These are phyloP conservation scores for Rotaria sp. DNA, from an alignment of 2,888 invertebrate species.

Conservation along the genomic window DNA sequence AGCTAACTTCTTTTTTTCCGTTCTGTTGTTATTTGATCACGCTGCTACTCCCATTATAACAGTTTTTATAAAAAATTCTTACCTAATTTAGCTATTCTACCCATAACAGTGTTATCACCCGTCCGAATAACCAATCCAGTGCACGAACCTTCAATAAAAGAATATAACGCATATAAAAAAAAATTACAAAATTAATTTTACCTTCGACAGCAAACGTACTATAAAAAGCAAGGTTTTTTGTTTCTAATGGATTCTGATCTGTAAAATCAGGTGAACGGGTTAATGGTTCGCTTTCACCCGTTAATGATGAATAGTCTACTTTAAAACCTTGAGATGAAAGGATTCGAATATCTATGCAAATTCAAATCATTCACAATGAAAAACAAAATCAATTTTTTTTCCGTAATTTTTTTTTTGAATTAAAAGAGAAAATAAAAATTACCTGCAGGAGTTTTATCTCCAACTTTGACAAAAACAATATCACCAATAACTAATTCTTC, in stretches of 20 bases:
- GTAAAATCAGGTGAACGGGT: slow-evolving; percentile 37
- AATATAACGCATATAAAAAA: background rate
- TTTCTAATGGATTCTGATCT: slow-evolving; percentile 38
- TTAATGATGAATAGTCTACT: slow-evolving; percentile 38
- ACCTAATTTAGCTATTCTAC: slow-evolving; percentile 36
- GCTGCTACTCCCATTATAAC: too few species aligned
- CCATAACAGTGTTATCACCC: slow-evolving; percentile 39
- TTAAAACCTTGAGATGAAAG: slow-evolving; percentile 48
- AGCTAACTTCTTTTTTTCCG: too few species aligned
- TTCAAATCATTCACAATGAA: too few species aligned
- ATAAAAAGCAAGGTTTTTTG: slow-evolving; percentile 40
- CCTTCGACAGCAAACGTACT: slow-evolving; percentile 40
- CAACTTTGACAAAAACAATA: slow-evolving; percentile 37
- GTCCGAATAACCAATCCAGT: slow-evolving; percentile 34
- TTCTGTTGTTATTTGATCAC: too few species aligned
- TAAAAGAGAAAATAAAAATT: background rate
- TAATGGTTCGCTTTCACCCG: slow-evolving; percentile 39
- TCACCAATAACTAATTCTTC: slow-evolving; percentile 41
- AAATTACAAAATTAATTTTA: background rate
- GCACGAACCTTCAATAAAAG: background rate
- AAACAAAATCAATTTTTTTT: too few species aligned
- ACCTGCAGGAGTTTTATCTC: slow-evolving; percentile 60
- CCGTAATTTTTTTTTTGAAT: background rate
- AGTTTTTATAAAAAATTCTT: too few species aligned
- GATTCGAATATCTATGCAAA: slow-evolving; percentile 46